Evolutionary conservation across 2,888 invertebrate species (phyloP).

Genomic region (Notocelia uddmanniana): DNA sequence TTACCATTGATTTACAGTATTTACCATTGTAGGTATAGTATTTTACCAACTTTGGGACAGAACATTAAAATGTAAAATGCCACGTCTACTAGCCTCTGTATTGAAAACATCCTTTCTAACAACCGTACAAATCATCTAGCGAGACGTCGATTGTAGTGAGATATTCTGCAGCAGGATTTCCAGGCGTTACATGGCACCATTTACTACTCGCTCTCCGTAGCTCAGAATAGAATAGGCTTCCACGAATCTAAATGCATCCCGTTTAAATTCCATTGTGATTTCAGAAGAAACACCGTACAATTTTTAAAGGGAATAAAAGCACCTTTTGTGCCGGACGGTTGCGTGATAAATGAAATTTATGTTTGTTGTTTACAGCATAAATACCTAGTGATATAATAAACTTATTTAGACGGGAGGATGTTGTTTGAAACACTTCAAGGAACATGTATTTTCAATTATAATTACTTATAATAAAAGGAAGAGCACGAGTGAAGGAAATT

Average conservation of each 20-base stretch:
- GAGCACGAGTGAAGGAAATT: neutral
- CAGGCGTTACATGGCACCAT: constrained; percentile 3
- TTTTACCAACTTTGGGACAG: neutral
- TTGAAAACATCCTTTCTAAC: constrained; percentile 1
- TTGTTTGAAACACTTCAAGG: neutral
- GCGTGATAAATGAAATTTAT: constrained; percentile 22
- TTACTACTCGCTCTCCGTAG: neutral
- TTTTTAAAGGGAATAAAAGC: constrained; percentile 12
- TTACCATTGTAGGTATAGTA: no score
- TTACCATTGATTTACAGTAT: no score
- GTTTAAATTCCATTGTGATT: constrained; percentile 24
- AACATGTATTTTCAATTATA: neutral
- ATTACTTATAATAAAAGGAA: no score
- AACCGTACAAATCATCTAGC: constrained; percentile 1
- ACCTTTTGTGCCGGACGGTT: constrained; percentile 16
- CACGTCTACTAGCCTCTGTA: neutral
- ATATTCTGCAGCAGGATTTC: constrained; percentile 11
- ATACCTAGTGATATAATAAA: neutral
- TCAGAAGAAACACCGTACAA: constrained; percentile 15
- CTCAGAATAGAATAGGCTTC: constrained; percentile 24
- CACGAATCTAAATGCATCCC: constrained; percentile 24
- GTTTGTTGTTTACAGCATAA: constrained; percentile 4
- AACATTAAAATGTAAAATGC: neutral
- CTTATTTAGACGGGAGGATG: neutral
- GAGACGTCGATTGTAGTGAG: neutral